Evolutionary conservation across 2,797 vertebrate species (phyloP), one percentile per base, ranked within the genome.

Genomic region (Sitta carolinensis): DNA sequence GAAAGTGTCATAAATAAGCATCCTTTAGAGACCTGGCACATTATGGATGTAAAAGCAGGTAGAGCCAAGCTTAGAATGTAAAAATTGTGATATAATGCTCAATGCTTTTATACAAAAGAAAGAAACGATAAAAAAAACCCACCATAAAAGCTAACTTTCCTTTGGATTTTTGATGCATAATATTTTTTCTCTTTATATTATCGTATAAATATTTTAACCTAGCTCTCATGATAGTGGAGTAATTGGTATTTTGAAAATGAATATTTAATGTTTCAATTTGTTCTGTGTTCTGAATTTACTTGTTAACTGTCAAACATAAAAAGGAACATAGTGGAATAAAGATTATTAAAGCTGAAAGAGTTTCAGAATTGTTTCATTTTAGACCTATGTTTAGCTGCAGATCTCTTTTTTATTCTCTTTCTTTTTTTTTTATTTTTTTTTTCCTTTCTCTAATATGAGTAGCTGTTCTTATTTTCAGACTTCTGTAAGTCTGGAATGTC

Each of bases 171-270:
- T 89, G 73, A 27, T 1, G 25, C 9, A 5, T 38, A 51, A 23
- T 32, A 43, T 62, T 81, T 89, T 89, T 75, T 16, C 8, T 30
- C 14, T 64, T 87, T 63, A 43, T 70, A 30, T 78, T 90, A 38
- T 45, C 10, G 2, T 52, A 52, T 38, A 84, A 76, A 34, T 68
- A 34, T 79, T 91, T 90, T 89, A 76, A 42, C 34, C 22, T 15
- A 66, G 51, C 22, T 94, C 55, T 43, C 25, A 45, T 32, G 57
- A 23, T 59, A 76, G 19, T 38, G 21, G 16, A 29, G 22, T 45
- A 75, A 55, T 52, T 73, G 58, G 5, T 87, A 84, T 88, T 90
- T 94, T 62, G 40, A 58, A 93, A 81, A 78, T 51, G 48, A 91
- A 76, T 91, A 51, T 67, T 86, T 84, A 69, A 59, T 92, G 51